Base-by-base conservation (phyloP, 2,113 vertebrate species). In the Beaufortia kweichowensis region DNA sequence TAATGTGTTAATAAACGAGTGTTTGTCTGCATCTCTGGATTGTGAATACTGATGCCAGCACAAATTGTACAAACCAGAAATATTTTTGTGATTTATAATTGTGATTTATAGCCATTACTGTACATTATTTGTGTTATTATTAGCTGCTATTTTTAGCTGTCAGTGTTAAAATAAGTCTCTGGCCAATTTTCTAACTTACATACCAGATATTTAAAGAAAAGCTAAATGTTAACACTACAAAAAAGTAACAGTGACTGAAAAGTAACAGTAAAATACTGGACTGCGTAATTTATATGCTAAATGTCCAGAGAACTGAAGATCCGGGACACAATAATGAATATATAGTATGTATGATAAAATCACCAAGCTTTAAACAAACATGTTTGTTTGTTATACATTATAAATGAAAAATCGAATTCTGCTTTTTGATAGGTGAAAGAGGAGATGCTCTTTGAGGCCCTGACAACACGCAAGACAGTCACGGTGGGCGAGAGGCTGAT, bases 401-500 rank as follows among this genome's bases (percentile, higher is more conserved):
- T 26, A 53, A n/a, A 50, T 23, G 0, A 23, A 3, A 28, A 55
- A 56, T 1, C 5, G 60, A 23, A 64, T 14, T 70, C 9, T 26
- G 50, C 77, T 31, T 78, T 7, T 6, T 76, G 79, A 6, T 63
- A 99, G 97, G 97, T 99, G 64, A 98, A 95, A 87, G 97, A 99
- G 83, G 97, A 98, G 84, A 97, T 94, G 95, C 91, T 99, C 3
- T 94, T 96, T 84, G 97, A 99, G 86, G 96, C 97, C 29, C 88
- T 99, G 83, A 96, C 97, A 26, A 98, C 97, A 0, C 91, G 97
- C 75, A 99, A 98, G 89, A 98, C 97, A 0, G 93, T 99, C 48
- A 98, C 97, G 1, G 97, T 98, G 28, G 97, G 97, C 78, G 97
- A 99, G 90, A 98, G 93, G 88, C 92, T 99, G 79, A 95, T 99